These are phyloP conservation scores for Amiota mariae DNA, from an alignment of 2,888 invertebrate genomes.

Conservation along the genomic window DNA sequence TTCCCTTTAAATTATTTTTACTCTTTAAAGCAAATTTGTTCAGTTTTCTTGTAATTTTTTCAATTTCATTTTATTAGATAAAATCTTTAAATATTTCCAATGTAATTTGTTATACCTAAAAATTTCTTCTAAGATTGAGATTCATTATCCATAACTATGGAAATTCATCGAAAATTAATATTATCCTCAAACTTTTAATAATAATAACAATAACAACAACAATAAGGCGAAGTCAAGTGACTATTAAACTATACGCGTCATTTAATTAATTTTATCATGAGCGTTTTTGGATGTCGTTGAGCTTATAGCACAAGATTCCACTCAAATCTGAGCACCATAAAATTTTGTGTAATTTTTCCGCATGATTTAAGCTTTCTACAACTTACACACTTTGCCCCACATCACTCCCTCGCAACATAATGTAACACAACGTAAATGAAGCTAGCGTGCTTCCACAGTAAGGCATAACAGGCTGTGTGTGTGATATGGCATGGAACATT, in stretches of 20 bases:
- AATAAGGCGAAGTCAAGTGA: not conserved
- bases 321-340: constrained; percentile 18
- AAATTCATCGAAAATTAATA: constrained; percentile 29
- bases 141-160: constrained; percentile 21
- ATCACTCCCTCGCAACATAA: not conserved
- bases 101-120: not conserved
- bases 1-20: too few species aligned
- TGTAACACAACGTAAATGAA: not conserved
- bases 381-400: constrained; percentile 17
- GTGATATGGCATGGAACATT: too few species aligned
- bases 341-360: constrained; percentile 32
- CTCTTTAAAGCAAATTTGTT: too few species aligned
- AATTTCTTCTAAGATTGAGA: not conserved
- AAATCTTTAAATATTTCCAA: too few species aligned
- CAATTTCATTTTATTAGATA: too few species aligned
- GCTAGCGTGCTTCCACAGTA: too few species aligned
- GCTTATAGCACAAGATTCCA: not conserved
- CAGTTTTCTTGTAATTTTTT: too few species aligned
- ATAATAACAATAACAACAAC: not conserved
- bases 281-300: constrained; percentile 5
- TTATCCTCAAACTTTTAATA: constrained; percentile 8
- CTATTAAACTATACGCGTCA: constrained; percentile 34
- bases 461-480: not conserved
- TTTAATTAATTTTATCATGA: constrained; percentile 34
- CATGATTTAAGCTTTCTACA: constrained; percentile 36